Base-by-base conservation (phyloP, 1,140 invertebrate species). In the Dufourea novaeangliae region DNA sequence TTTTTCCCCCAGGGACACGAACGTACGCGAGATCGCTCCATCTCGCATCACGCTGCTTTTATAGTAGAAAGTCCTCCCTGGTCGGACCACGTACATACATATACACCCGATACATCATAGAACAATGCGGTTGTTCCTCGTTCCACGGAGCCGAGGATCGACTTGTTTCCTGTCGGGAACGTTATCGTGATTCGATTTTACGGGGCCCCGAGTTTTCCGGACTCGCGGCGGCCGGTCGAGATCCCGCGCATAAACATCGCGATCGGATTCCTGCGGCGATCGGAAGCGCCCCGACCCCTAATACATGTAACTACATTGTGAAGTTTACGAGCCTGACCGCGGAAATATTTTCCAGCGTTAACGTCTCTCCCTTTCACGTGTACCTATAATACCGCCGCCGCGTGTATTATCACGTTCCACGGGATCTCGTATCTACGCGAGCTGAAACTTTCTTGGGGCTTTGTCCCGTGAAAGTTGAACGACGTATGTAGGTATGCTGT, bases 21-120 rank as follows among this genome's bases (percentile, higher is more conserved):
- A n/a, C n/a, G n/a, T n/a, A 67, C 29, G 46, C 22, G 1, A 39
- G 71, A 67, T 74, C 71, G 71, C 25, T 67, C 50, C 50, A 56
- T 56, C 62, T 74, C 61, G 20, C 25, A 62, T 74, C 41, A 67
- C 71, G 62, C 34, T 74, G 71, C 71, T 74, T 74, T 74, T 67
- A 74, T 74, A 74, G 62, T 74, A 74, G 71, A 74, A 74, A 74
- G 71, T 74, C 14, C 14, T n/a, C n/a, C n/a, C n/a, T n/a, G n/a
- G n/a, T n/a, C n/a, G n/a, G n/a, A n/a, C n/a, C n/a, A n/a, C n/a
- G n/a, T n/a, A n/a, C 46, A 56, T 14, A 67, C 62, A 41, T 25
- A 62, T 56, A 41, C n/a, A n/a, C n/a, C 71, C 62, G 62, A 74
- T 74, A 74, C 71, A 74, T 56, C 71, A 74, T 74, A 56, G 61